phyloP scores from a whole-genome alignment of 2,888 invertebrate species.

The Boloria selene region DNA sequence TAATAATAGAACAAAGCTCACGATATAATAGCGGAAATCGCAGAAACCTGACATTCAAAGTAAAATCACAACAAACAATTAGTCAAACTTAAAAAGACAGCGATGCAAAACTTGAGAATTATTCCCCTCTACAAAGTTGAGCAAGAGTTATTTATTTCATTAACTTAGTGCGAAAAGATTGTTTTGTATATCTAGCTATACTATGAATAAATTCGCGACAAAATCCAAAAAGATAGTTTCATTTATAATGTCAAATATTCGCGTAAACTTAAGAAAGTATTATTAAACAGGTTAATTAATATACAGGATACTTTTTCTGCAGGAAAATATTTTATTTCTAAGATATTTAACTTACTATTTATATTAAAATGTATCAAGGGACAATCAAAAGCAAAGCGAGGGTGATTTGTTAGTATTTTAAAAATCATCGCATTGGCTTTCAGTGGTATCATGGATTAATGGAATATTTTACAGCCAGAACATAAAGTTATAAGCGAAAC shows the following conservation, averaged over 20 bases:
- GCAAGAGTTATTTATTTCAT: slow-evolving; percentile 40
- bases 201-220: too few species aligned
- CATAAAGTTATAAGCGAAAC: slow-evolving; percentile 37
- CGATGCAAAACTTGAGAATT: slow-evolving; percentile 42
- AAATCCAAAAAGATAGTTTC: too few species aligned
- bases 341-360: too few species aligned
- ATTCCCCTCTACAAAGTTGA: slow-evolving; percentile 37
- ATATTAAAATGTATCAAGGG: too few species aligned
- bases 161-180: slow-evolving; percentile 28
- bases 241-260: too few species aligned
- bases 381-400: too few species aligned
- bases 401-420: neutral
- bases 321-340: too few species aligned
- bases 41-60: slow-evolving; percentile 13
- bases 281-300: too few species aligned
- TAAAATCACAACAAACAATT: slow-evolving; percentile 31
- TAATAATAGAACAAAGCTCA: neutral
- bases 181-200: neutral
- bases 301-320: too few species aligned
- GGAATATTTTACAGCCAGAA: slow-evolving; percentile 35
- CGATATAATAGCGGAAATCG: neutral
- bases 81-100: slow-evolving; percentile 41
- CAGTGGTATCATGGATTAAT: slow-evolving; percentile 20
- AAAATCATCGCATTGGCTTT: slow-evolving; percentile 3
- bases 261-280: too few species aligned